Evolutionary conservation across 2,113 vertebrate species (phyloP).

Genomic region (Haplochromis burtoni): DNA sequence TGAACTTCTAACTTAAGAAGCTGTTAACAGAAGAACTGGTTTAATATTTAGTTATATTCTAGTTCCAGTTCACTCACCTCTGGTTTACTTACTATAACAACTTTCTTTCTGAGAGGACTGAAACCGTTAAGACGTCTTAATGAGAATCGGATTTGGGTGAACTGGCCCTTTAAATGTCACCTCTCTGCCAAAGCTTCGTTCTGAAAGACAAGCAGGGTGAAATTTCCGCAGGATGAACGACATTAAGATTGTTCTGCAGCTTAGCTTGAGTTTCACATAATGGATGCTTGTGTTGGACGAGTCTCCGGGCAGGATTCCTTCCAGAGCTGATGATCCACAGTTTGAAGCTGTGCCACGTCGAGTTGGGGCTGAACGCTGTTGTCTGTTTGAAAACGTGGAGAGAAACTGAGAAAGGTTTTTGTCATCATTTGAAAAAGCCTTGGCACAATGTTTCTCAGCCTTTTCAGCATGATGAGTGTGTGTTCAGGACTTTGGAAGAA

Average conservation of each 20-base stretch:
- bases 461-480: neutral
- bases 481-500: neutral
- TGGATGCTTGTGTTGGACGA: neutral
- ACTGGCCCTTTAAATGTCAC: neutral
- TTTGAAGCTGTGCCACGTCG: neutral
- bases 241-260: neutral
- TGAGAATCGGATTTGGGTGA: fast-evolving
- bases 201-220: neutral
- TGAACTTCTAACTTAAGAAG: neutral
- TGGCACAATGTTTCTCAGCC: neutral
- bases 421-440: neutral
- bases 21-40: neutral
- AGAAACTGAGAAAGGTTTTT: neutral
- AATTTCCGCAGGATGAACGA: neutral
- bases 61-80: neutral
- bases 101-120: neutral
- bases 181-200: neutral
- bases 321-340: neutral
- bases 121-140: neutral
- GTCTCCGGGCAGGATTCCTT: neutral
- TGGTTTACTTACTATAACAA: neutral
- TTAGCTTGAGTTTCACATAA: constrained; percentile 13
- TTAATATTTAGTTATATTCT: neutral
- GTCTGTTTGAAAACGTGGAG: neutral
- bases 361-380: neutral